Conservation (phyloP, 2,113 vertebrate genomes). For the Manacus vitellinus region DNA sequence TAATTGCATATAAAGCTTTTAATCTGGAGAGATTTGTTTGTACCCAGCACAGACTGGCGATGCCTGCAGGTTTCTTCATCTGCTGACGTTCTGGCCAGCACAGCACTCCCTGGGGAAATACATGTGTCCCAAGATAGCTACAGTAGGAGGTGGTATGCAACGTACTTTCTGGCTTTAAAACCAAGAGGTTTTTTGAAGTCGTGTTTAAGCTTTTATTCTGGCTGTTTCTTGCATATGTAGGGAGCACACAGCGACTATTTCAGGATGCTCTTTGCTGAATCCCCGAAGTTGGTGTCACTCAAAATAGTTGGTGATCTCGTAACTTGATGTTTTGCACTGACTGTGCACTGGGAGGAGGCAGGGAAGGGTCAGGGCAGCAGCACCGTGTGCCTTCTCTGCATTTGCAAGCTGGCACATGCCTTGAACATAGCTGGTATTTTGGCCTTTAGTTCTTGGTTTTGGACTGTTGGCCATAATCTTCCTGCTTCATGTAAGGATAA, state of each 20-base stretch:
- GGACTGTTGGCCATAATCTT: background rate
- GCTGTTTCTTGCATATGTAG: background rate
- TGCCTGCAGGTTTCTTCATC: conserved; percentile 1
- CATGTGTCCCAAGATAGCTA: background rate
- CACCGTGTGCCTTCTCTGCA: rapidly evolving
- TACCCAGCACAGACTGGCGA: background rate
- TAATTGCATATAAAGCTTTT: conserved; percentile 38
- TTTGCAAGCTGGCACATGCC: background rate
- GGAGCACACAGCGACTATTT: background rate
- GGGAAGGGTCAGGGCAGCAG: background rate
- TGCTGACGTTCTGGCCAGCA: background rate
- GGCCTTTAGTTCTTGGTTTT: background rate
- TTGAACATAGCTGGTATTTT: background rate
- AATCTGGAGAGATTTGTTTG: background rate
- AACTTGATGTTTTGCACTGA: background rate
- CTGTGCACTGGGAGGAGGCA: background rate
- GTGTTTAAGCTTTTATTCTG: background rate
- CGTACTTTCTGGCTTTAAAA: background rate
- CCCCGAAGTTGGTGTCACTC: background rate
- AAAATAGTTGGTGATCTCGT: background rate
- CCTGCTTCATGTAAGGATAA: background rate
- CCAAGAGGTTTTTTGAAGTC: background rate
- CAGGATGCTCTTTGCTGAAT: background rate
- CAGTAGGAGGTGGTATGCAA: background rate
- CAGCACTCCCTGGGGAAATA: background rate